These are phyloP conservation scores for Patella caerulea DNA, from an alignment of 2,888 invertebrate genomes.

Conservation along the genomic window DNA sequence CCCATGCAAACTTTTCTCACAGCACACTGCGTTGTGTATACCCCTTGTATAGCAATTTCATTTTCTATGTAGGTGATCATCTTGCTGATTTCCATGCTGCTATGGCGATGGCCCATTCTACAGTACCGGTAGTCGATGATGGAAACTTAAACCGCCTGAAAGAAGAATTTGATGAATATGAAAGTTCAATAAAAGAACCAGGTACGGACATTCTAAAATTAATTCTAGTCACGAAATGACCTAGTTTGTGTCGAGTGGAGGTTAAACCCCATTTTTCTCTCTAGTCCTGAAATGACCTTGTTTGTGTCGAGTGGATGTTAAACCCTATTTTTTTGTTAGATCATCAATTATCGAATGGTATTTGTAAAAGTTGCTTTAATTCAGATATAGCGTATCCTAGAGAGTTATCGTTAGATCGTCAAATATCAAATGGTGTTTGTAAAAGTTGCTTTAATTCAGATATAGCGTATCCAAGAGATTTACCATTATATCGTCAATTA, in stretches of 20 bases:
- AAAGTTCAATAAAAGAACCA: constrained; percentile 51
- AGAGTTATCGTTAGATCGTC: constrained; percentile 95
- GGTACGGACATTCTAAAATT: constrained; percentile 30
- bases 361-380: too few relatives aligned
- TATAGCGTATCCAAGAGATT: constrained; percentile 97
- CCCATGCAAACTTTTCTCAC: too few relatives aligned
- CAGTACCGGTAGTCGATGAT: neutral
- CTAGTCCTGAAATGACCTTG: constrained; percentile 79
- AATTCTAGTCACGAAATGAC: neutral
- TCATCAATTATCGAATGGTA: too few relatives aligned
- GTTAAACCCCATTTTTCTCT: too few relatives aligned
- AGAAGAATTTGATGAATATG: constrained; percentile 62
- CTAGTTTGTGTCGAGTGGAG: too few relatives aligned
- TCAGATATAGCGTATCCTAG: constrained; percentile 86
- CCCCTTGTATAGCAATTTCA: neutral
- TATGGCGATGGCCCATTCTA: constrained; percentile 71
- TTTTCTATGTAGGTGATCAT: constrained; percentile 79
- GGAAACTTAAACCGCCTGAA: constrained; percentile 38
- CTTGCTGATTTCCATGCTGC: constrained; percentile 94
- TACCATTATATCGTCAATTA: constrained; percentile 96
- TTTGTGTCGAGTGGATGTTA: too few relatives aligned
- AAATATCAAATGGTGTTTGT: constrained; percentile 97
- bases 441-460: constrained; percentile 83
- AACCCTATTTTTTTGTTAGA: too few relatives aligned
- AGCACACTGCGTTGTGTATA: too few relatives aligned